Conservation (phyloP, 2,113 vertebrate genomes). For the Limnothrissa miodon region DNA sequence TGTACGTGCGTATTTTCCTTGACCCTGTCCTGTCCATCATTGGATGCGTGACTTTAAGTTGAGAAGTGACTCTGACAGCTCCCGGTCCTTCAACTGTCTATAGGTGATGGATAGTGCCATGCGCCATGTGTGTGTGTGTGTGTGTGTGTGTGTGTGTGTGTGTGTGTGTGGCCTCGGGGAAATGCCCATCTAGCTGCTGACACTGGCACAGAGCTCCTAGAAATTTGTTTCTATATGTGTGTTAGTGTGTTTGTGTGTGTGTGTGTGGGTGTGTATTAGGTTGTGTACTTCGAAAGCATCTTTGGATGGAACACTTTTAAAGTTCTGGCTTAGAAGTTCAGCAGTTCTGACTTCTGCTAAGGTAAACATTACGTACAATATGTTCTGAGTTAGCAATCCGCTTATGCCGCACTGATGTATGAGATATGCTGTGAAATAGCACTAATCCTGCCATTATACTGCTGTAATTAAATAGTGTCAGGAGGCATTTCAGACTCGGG, state of each 20-base stretch:
- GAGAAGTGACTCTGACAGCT: constrained; percentile 44
- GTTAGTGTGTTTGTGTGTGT: not conserved
- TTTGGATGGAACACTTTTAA: not conserved
- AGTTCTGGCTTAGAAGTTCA: not conserved
- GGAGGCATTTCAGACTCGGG: not conserved
- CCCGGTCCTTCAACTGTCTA: constrained; percentile 43
- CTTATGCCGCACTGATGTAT: not conserved
- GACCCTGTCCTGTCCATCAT: constrained; percentile 49
- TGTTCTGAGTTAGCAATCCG: not conserved
- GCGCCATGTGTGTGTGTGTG: not conserved
- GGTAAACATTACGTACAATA: not conserved
- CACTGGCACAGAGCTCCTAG: not conserved
- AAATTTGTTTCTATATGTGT: not conserved
- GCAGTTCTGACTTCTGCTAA: no score
- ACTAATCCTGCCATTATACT: not conserved
- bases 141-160: constrained; percentile 7
- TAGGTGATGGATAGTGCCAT: constrained; percentile 42
- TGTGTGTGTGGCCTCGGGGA: not conserved
- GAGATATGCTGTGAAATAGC: not conserved
- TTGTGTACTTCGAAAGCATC: no score
- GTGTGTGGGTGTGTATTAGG: not conserved
- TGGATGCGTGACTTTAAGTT: constrained; percentile 30
- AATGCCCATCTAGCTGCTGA: not conserved
- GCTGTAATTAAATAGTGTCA: not conserved
- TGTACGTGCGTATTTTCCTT: constrained; percentile 47